A percentile compares a stretch with the other conserved stretches of the same genome.
Conservation (phyloP, 2,113 vertebrate species). For the Porphyrio hochstetteri region DNA sequence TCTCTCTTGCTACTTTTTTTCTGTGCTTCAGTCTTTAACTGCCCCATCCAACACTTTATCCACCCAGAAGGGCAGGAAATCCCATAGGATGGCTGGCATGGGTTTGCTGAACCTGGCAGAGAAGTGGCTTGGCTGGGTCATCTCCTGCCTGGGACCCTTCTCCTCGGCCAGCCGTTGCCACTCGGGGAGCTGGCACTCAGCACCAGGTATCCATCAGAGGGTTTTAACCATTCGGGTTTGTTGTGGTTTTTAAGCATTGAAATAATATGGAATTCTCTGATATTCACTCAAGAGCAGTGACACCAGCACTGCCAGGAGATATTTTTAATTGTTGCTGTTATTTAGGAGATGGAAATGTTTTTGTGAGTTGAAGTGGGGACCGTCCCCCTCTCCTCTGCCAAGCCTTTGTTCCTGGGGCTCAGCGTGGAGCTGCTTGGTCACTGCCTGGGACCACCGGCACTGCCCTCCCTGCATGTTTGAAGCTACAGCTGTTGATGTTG, state of each 20-base stretch:
- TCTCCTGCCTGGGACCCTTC: not conserved
- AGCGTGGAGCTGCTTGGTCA: not conserved
- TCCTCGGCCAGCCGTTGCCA: not conserved
- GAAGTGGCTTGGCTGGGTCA: not conserved
- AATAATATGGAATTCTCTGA: not conserved
- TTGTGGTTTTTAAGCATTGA: not conserved
- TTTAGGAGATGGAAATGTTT: not conserved
- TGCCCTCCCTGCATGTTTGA: not conserved
- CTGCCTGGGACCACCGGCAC: conserved; percentile 47
- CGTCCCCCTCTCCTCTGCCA: not conserved
- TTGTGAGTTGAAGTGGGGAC: not conserved
- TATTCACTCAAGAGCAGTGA: not conserved
- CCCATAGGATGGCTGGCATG: not conserved
- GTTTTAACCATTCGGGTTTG: not conserved
- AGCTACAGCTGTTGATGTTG: conserved; percentile 41
- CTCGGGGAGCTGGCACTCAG: not conserved
- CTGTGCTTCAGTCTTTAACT: not conserved
- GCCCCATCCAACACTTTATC: not conserved
- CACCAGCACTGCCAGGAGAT: not conserved
- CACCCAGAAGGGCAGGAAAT: not conserved
- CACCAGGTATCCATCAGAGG: not conserved
- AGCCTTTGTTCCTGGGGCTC: conserved; percentile 7
- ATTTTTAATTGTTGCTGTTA: not conserved
- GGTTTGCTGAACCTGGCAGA: not conserved
- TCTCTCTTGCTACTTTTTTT: not conserved